phyloP scores from a whole-genome alignment of 2,113 vertebrate species.

The Glaucidium brasilianum region DNA sequence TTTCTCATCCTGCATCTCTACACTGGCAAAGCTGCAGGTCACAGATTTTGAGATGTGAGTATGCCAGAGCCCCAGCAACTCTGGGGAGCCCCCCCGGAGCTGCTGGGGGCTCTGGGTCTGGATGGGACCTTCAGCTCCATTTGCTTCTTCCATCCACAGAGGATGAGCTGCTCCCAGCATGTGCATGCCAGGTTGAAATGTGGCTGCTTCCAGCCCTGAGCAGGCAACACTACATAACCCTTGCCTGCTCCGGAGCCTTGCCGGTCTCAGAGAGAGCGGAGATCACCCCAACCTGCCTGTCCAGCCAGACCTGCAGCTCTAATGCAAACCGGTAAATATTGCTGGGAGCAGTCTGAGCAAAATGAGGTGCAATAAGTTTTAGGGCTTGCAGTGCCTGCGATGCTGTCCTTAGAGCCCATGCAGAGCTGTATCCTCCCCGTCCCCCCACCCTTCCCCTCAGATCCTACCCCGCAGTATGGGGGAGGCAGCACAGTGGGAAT shows the following conservation, averaged over 20 bases:
- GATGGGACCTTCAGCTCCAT: neutral
- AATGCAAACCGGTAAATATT: neutral
- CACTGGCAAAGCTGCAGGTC: neutral
- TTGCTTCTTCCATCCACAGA: fast-evolving
- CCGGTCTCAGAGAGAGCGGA: neutral
- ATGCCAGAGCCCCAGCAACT: fast-evolving
- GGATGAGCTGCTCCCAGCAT: neutral
- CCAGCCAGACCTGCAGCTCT: neutral
- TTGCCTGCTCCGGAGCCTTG: neutral
- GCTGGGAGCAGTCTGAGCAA: neutral
- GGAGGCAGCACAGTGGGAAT: neutral
- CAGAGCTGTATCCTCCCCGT: neutral
- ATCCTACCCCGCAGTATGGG: neutral
- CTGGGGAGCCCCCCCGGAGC: neutral
- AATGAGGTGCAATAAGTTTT: fast-evolving
- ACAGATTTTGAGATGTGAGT: neutral
- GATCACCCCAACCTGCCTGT: neutral
- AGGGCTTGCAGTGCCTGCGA: neutral
- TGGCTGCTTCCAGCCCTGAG: neutral
- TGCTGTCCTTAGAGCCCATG: neutral
- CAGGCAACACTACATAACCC: neutral
- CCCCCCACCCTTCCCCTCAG: too few relatives aligned
- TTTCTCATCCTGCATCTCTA: neutral
- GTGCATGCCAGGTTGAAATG: fast-evolving
- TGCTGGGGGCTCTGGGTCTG: neutral